Evolutionary conservation across 2,888 invertebrate species (phyloP).

Genomic region (Linnaemya tessellans): DNA sequence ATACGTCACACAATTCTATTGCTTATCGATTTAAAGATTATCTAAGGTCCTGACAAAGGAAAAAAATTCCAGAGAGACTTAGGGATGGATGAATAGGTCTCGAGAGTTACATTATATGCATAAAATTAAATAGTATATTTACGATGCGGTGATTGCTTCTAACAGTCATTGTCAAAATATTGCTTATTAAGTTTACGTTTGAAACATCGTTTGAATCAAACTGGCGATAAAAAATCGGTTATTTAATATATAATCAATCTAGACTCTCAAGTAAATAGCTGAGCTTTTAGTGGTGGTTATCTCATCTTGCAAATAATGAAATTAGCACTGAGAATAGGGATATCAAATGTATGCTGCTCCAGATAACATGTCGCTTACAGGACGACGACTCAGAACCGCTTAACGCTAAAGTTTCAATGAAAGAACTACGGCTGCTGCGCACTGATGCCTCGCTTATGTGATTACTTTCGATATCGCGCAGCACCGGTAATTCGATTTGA

Average conservation of each 20-base stretch:
- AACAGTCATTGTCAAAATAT: conserved; percentile 73
- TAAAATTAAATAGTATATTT: conserved; percentile 40
- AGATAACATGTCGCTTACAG: conserved; percentile 55
- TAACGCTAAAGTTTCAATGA: conserved; percentile 85
- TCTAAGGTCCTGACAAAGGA: conserved; percentile 16
- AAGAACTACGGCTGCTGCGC: conserved; percentile 85
- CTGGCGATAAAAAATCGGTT: conserved; percentile 39
- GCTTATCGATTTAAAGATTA: conserved; percentile 54
- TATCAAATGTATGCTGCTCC: conserved; percentile 50
- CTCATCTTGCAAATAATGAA: conserved; percentile 64
- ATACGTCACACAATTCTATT: conserved; percentile 51
- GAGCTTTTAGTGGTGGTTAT: conserved; percentile 25
- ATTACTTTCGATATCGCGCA: conserved; percentile 74
- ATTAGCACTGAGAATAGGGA: conserved; percentile 39
- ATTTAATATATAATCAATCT: conserved; percentile 31
- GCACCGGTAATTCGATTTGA: conserved; percentile 83
- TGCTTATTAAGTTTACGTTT: conserved; percentile 70
- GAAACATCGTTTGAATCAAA: conserved; percentile 45
- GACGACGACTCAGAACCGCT: conserved; percentile 78
- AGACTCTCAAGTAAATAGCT: conserved; percentile 26
- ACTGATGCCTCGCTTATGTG: conserved; percentile 71
- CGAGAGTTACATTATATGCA: conserved; percentile 55
- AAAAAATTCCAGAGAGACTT: not conserved
- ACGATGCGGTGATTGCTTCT: conserved; percentile 65
- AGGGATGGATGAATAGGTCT: conserved; percentile 2